These are phyloP conservation scores for Erythrocercus mccallii DNA, from an alignment of 2,113 vertebrate genomes.

Conservation along the genomic window DNA sequence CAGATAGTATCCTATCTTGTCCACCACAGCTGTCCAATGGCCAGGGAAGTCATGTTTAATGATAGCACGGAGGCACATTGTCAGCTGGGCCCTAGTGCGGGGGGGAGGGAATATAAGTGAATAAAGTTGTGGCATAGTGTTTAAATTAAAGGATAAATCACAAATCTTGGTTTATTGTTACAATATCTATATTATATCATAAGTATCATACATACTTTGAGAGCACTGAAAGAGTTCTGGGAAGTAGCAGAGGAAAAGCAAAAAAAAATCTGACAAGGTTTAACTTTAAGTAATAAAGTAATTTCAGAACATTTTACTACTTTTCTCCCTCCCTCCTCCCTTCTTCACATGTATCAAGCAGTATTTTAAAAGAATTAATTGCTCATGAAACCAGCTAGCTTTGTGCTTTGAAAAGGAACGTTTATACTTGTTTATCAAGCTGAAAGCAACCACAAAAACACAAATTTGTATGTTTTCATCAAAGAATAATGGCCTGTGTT, in stretches of 20 bases:
- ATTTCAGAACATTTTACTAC: not conserved
- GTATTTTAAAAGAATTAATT: not conserved
- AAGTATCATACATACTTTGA: not conserved
- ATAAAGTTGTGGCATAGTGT: not conserved
- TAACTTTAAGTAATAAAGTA: not conserved
- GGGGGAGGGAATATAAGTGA: not conserved
- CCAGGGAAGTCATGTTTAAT: slow-evolving; percentile 97
- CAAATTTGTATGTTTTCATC: not conserved
- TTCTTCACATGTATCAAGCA: not conserved
- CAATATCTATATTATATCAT: not conserved
- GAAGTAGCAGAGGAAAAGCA: not conserved
- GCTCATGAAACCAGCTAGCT: not conserved
- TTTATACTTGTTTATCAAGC: not conserved
- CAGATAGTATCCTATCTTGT: slow-evolving; percentile 90
- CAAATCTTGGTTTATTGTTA: not conserved
- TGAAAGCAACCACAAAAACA: not conserved
- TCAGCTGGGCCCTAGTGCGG: slow-evolving; percentile 85
- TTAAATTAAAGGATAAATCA: not conserved
- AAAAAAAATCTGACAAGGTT: not conserved
- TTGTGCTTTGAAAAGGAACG: not conserved
- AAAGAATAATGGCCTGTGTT: not conserved
- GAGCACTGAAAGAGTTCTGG: not conserved
- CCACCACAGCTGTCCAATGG: slow-evolving; percentile 91
- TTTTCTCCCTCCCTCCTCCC: not conserved
- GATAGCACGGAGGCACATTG: slow-evolving; percentile 91